Conservation (phyloP, 37 sponge, comb jelly and placozoan species). For the Diacarnus erythraeanus region DNA sequence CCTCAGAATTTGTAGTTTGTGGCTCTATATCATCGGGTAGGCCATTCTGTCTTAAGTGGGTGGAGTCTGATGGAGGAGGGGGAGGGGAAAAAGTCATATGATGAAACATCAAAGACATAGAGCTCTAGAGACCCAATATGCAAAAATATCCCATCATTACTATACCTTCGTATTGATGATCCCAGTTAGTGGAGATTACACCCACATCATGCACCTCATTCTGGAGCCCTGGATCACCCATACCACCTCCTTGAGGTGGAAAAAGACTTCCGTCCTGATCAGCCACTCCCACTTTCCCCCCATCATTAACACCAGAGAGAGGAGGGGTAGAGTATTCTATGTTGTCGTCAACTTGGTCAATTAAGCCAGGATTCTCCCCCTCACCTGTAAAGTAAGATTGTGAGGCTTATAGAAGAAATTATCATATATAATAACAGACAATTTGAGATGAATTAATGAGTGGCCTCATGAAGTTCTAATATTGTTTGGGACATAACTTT, state of each 20-base stretch:
- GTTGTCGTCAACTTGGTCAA: background rate
- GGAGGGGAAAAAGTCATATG: too few relatives aligned
- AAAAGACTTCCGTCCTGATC: background rate
- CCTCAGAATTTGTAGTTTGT: background rate
- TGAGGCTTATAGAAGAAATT: too few relatives aligned
- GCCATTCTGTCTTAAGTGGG: constrained; percentile 16
- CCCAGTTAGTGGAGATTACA: background rate
- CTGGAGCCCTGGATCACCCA: background rate
- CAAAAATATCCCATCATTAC: too few relatives aligned
- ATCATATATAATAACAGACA: too few relatives aligned
- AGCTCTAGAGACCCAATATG: background rate
- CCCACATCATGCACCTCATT: background rate
- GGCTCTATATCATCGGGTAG: constrained; percentile 5
- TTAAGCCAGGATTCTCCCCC: background rate
- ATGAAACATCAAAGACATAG: background rate
- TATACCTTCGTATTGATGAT: background rate
- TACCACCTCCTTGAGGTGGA: background rate
- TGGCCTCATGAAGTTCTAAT: too few relatives aligned
- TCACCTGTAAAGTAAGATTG: background rate
- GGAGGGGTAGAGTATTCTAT: background rate
- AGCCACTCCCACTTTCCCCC: background rate
- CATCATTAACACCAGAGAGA: background rate
- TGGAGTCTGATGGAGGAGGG: background rate
- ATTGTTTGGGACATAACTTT: too few relatives aligned
- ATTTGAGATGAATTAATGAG: too few relatives aligned